phyloP scores from a whole-genome alignment of 2,113 vertebrate species.

The Labeo rohita region DNA sequence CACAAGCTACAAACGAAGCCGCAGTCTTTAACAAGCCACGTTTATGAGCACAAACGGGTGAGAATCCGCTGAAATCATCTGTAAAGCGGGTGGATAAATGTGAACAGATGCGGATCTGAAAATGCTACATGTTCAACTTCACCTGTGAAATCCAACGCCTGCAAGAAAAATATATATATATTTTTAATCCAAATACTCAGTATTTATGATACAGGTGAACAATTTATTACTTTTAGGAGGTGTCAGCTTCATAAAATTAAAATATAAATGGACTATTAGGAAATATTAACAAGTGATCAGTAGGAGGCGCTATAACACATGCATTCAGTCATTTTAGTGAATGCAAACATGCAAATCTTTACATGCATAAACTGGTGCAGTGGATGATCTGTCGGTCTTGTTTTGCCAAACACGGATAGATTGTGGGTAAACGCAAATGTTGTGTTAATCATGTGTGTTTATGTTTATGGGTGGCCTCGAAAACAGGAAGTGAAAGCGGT shows the following conservation, averaged over 20 bases:
- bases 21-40: conserved; percentile 56
- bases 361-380: not conserved
- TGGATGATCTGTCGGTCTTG: no score
- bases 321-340: not conserved
- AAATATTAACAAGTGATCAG: not conserved
- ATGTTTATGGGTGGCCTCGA: not conserved
- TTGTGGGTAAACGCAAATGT: not conserved
- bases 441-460: not conserved
- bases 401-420: not conserved
- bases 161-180: no score
- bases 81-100: conserved; percentile 55
- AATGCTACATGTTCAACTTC: not conserved
- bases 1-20: conserved; percentile 62
- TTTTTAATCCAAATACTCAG: no score
- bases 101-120: conserved; percentile 64
- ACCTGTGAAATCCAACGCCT: no score
- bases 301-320: not conserved
- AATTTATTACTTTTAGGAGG: no score
- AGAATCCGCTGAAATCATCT: conserved; percentile 52
- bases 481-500: not conserved
- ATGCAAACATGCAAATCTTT: not conserved
- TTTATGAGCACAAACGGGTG: conserved; percentile 37
- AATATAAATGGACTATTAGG: no score
- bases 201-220: no score
- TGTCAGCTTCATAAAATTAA: no score